Evolutionary conservation across 2,113 vertebrate genomes (phyloP).

Genomic region (Xenopus tropicalis): DNA sequence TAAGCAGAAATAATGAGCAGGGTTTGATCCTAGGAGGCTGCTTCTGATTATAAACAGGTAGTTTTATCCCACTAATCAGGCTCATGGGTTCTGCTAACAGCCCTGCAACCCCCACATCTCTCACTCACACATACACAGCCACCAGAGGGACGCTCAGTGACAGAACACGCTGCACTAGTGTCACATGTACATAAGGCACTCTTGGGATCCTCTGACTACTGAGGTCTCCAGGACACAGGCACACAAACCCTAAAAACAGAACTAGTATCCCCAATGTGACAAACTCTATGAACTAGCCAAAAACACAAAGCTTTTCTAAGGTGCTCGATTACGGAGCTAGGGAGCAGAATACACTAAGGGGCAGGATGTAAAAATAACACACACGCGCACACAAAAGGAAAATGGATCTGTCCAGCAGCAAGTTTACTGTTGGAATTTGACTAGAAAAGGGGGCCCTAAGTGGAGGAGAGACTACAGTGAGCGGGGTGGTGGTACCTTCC

Average conservation of each 20-base stretch:
- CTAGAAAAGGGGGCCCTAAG: slow-evolving; percentile 26
- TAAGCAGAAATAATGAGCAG: slow-evolving; percentile 31
- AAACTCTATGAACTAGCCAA: not conserved
- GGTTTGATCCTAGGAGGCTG: slow-evolving; percentile 11
- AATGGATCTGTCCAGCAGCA: slow-evolving; percentile 37
- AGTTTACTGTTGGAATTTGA: slow-evolving; percentile 17
- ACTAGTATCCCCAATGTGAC: slow-evolving; percentile 2
- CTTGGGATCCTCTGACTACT: slow-evolving; percentile 21
- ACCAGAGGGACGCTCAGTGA: slow-evolving; percentile 8
- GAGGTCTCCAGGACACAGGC: slow-evolving; percentile 16
- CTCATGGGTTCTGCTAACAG: slow-evolving; percentile 8
- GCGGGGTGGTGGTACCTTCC: not conserved
- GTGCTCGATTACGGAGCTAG: not conserved
- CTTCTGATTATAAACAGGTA: slow-evolving; percentile 26
- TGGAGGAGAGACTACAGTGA: not conserved
- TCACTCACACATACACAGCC: slow-evolving; percentile 12
- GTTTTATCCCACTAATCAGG: slow-evolving; percentile 21
- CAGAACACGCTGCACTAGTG: not conserved
- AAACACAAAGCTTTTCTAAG: slow-evolving; percentile 7
- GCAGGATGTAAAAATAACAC: not conserved
- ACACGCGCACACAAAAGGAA: slow-evolving; percentile 7
- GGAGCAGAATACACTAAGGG: slow-evolving; percentile 13
- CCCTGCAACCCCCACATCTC: not conserved
- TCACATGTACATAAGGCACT: slow-evolving; percentile 42
- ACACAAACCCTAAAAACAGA: slow-evolving; percentile 24